These are phyloP conservation scores for Notodromas monacha DNA, from an alignment of 2,888 invertebrate genomes.

Conservation along the genomic window DNA sequence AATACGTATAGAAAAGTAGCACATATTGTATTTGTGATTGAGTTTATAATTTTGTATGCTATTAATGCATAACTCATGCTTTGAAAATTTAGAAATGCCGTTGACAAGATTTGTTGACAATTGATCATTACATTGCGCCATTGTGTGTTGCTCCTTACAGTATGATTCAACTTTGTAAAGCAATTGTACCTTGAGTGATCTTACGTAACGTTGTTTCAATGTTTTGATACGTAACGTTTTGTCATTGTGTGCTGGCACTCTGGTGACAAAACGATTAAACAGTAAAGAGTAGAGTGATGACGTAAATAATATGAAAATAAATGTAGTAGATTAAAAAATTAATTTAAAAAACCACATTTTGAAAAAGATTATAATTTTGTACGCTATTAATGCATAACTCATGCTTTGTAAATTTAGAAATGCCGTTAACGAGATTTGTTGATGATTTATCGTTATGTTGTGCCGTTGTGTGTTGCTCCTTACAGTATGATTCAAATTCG, in stretches of 20 bases:
- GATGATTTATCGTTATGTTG: constrained; percentile 4
- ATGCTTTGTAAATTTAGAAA: constrained; percentile 4
- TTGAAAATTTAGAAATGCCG: constrained; percentile 2
- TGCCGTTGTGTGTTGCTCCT: constrained; percentile 4
- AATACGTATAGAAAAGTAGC: too few relatives aligned
- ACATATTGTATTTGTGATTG: constrained; percentile 4
- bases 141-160: constrained; percentile 4
- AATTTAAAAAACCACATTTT: too few relatives aligned
- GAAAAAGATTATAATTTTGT: too few relatives aligned
- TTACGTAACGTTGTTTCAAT: neutral
- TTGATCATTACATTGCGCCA: constrained; percentile 1
- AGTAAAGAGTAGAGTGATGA: too few relatives aligned
- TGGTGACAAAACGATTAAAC: too few relatives aligned
- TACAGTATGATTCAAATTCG: constrained; percentile 4
- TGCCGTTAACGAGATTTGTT: constrained; percentile 4
- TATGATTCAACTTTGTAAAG: constrained; percentile 2
- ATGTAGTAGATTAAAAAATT: too few relatives aligned
- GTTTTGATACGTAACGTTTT: too few relatives aligned
- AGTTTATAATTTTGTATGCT: constrained; percentile 4
- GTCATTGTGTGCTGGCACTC: too few relatives aligned
- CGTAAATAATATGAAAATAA: too few relatives aligned
- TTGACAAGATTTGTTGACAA: constrained; percentile 4
- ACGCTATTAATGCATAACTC: constrained; percentile 4
- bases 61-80: constrained; percentile 4
- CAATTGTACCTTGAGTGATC: constrained; percentile 4